Base-by-base conservation (phyloP, 2,113 vertebrate genomes). In the Labeo catla region DNA sequence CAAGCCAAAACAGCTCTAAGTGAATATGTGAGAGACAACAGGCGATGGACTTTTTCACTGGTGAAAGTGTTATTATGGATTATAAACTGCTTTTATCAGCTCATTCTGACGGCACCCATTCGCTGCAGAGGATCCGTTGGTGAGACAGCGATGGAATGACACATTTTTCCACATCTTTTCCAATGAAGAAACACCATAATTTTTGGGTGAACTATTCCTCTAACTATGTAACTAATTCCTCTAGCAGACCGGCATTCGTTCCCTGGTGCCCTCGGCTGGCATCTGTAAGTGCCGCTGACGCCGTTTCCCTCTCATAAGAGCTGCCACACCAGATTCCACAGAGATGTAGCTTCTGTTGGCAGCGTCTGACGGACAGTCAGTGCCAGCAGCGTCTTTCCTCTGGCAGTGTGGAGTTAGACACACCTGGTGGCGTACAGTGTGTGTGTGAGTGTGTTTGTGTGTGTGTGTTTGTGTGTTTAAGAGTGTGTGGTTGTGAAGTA, bases 281-380 rank as follows among this genome's bases (percentile, higher is more conserved):
- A 81, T 45, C 65, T 66, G 13, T 74, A 68, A 78, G 36, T 23
- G 34, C 11, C 43, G 49, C 54, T 84, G 49, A 84, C 61, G 59
- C 68, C 12, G 59, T 78, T 84, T 86, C 70, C 81, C 57, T 23
- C 47, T 86, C 82, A 49, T 59, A 81, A 77, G 19, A 1, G 13
- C 77, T 16, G 4, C 65, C 66, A 80, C 63, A 23, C 43, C 76
- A 43, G 59, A 83, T 88, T 74, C 80, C 76, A n/a, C 87, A 54
- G 54, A 84, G 76, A 74, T 59, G 66, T 45, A 68, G 47, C 81
- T 74, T 86, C 84, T 81, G 10, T 65, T 86, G 87, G 81, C 85
- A 84, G 66, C 19, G 43, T n/a, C 21, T 23, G 47, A 66, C 66
- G 23, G 43, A 70, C 16, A 43, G 39, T 54, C 28, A 6, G 36